Evolutionary conservation across 2,888 invertebrate species (phyloP), one percentile per base, ranked within the genome.

Genomic region (Ectobius pallidus): DNA sequence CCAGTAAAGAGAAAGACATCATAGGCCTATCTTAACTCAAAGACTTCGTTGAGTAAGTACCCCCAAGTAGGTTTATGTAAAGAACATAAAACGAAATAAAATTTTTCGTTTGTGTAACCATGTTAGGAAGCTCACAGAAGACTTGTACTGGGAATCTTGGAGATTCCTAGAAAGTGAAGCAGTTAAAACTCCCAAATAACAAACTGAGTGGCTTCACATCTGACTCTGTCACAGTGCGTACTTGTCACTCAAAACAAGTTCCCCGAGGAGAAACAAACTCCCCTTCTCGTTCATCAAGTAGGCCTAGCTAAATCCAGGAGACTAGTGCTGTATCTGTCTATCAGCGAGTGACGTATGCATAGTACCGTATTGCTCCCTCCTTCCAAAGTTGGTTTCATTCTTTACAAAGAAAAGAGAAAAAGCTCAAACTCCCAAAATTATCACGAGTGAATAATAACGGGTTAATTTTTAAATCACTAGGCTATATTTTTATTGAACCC

Each of bases 41-140:
- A 58, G 58, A 58, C 32, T 58, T 27, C 58, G 27, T 58, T 58
- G 16, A 58, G 27, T 58, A 58, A 58, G 58, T 58, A 32, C 58
- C 30, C 52, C n/a, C n/a, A n/a, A n/a, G n/a, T n/a, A 52, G 16
- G 55, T 16, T 27, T 3, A 55, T 14, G 27, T 55, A 55, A 58
- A 25, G 30, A 30, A 11, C 14, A 58, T 30, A 58, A 58, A 30
- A 58, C 27, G 32, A 58, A 1, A n/a, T n/a, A 7, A n/a, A 32
- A 58, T 58, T 58, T 58, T 58, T 58, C 67, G 67, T 67, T 67
- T 67, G 67, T 67, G 42, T 46, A 67, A 67, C 67, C 67, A 67
- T 67, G 44, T 67, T 67, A 67, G 67, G 67, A 67, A 67, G 67
- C 46, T 18, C 52, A 52, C 52, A 52, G 52, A 52, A 4, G 27